Evolutionary conservation across 2,888 invertebrate genomes (phyloP), one percentile per base, ranked within the genome.

Genomic region (Acrobeloides nanus): DNA sequence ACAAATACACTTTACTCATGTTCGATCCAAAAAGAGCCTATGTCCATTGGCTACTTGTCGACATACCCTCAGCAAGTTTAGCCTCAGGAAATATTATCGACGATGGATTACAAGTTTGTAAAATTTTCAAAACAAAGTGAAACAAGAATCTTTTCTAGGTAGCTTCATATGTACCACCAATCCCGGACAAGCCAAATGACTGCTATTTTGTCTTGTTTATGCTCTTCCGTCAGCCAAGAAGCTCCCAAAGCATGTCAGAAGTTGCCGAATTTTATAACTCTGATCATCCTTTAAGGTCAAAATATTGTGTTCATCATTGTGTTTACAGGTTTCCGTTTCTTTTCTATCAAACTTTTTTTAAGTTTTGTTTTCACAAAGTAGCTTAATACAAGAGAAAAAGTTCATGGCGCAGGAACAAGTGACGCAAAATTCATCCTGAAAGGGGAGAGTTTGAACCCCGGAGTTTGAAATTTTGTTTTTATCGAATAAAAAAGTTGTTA

Each of bases 41-140:
- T 32, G 48, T 70, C 5, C 59, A 66, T 46, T 70, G 66, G 66
- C 37, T 72, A 43, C 39, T 68, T 29, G 55, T 59, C 12, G 66
- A 67, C 47, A 56, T 68, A 35, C 56, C 64, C 10, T 50, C 64
- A 2, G 59, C 54, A 7, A 53, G 61, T 39, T 49, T 68, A 29
- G 54, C 59, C 17, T 38, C 46, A 29, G 60, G 60, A 21, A 62
- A 52, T 12, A 45, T 57, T 33, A 4, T 34, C 10, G 15, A 42
- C 47, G 43, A 43, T 20, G 46, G 18, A 18, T 37, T 37, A n/a
- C 18, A 47, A 20, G 44, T 26, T n/a, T n/a, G n/a, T n/a, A n/a
- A n/a, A n/a, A n/a, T n/a, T n/a, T n/a, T n/a, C n/a, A n/a, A n/a
- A n/a, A n/a, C n/a, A n/a, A n/a, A n/a, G n/a, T n/a, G n/a, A n/a